Conservation (phyloP, 2,113 vertebrate species). For the Burhinus oedicnemus region DNA sequence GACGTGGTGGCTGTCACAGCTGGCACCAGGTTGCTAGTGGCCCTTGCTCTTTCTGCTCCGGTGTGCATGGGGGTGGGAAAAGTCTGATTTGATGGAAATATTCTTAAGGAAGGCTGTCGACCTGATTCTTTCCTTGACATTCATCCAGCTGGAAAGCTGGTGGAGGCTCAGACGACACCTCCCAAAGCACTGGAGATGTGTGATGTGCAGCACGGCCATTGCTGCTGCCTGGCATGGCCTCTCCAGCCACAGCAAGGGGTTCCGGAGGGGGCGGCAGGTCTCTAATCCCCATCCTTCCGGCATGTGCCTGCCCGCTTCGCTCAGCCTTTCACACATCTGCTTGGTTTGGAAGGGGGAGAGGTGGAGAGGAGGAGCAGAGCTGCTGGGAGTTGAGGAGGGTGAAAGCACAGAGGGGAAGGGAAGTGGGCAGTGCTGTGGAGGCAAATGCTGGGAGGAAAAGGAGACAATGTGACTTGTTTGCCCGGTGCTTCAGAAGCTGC, state of each 20-base stretch:
- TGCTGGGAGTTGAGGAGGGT: background rate
- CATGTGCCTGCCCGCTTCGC: background rate
- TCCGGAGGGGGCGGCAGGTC: background rate
- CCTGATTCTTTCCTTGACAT: background rate
- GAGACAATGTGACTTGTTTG: background rate
- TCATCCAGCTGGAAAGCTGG: background rate
- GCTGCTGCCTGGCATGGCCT: background rate
- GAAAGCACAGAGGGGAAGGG: rapidly evolving
- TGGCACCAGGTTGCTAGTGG: rapidly evolving
- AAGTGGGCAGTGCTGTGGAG: background rate
- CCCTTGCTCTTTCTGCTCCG: rapidly evolving
- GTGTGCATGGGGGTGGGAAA: background rate
- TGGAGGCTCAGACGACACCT: background rate
- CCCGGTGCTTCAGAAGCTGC: background rate
- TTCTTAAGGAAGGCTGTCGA: background rate
- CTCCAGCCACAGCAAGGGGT: background rate
- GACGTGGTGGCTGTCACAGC: background rate
- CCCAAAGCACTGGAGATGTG: background rate
- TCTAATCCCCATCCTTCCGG: background rate
- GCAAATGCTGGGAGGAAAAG: background rate
- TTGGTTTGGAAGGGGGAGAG: background rate
- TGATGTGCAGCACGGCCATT: background rate
- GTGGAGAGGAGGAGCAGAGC: background rate
- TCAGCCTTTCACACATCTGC: background rate
- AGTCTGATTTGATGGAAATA: background rate